These are phyloP conservation scores for Setophaga coronata DNA, from an alignment of 2,113 vertebrate species.

Conservation along the genomic window DNA sequence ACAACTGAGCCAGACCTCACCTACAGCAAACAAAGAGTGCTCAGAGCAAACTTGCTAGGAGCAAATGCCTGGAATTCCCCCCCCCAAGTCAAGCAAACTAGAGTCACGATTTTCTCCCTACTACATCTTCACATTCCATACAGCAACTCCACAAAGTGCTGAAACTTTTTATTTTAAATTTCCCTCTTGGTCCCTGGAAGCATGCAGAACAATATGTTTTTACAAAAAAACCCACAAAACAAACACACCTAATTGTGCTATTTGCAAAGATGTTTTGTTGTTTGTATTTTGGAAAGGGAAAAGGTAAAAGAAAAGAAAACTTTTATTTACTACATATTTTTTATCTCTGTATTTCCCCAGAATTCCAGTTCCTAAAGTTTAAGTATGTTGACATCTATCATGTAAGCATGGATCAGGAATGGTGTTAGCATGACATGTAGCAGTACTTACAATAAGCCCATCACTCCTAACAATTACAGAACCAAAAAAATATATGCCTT, in stretches of 20 bases:
- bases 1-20: not conserved
- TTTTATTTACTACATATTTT: not conserved
- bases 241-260: not conserved
- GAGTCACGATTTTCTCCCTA: not conserved
- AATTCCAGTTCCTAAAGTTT: not conserved
- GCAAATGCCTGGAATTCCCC: conserved; percentile 12
- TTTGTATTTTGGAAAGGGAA: not conserved
- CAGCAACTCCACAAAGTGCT: not conserved
- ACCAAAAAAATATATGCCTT: not conserved
- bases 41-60: not conserved
- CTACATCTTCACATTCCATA: not conserved
- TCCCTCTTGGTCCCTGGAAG: not conserved
- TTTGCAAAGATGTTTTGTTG: not conserved
- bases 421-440: not conserved
- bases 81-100: not conserved
- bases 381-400: not conserved
- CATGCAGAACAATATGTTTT: not conserved
- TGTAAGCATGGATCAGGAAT: not conserved
- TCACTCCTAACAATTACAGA: not conserved
- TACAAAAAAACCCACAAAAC: not conserved
- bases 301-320: not conserved
- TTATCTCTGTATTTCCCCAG: not conserved
- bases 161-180: not conserved
- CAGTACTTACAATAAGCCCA: not conserved
- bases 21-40: not conserved